Percentiles rank a stretch among this genome's conserved stretches.
Conservation (phyloP, 2,888 invertebrate genomes). For the Cyrtodaria siliqua region DNA sequence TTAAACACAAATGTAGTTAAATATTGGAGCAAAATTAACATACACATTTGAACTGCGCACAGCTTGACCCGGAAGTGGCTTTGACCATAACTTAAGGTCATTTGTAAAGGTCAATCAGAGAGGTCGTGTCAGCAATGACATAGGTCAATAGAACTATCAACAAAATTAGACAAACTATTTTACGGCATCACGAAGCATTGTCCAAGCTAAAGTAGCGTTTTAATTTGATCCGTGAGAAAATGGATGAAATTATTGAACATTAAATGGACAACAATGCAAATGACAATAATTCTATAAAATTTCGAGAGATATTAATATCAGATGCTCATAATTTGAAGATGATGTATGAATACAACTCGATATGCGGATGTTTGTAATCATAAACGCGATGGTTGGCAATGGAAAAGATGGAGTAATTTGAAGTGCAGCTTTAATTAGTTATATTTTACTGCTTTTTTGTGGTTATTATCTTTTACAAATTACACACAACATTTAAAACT, state of each 20-base stretch:
- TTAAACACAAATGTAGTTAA: no score
- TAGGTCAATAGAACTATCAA: slow-evolving; percentile 64
- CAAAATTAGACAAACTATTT: slow-evolving; percentile 63
- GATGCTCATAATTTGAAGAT: slow-evolving; percentile 7
- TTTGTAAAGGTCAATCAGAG: slow-evolving; percentile 34
- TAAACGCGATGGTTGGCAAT: no score
- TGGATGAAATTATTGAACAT: slow-evolving; percentile 3
- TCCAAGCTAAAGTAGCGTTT: slow-evolving; percentile 9
- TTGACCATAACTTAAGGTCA: slow-evolving; percentile 47
- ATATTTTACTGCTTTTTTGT: no score
- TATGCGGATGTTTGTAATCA: no score
- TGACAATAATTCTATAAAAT: slow-evolving; percentile 7
- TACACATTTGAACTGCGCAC: no score
- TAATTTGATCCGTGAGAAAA: slow-evolving; percentile 15
- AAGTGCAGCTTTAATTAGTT: no score
- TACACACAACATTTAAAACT: no score
- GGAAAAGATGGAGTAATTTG: no score
- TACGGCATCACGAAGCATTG: slow-evolving; percentile 42
- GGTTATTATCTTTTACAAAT: no score
- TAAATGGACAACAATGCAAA: slow-evolving; percentile 5
- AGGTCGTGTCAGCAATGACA: slow-evolving; percentile 66
- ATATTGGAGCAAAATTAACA: no score
- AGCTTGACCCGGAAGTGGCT: slow-evolving; percentile 59
- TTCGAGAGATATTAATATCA: slow-evolving; percentile 15
- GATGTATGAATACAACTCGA: no score